phyloP scores from a whole-genome alignment of 92 coral and sea anemone genomes.

The Zoanthus sansibaricus region DNA sequence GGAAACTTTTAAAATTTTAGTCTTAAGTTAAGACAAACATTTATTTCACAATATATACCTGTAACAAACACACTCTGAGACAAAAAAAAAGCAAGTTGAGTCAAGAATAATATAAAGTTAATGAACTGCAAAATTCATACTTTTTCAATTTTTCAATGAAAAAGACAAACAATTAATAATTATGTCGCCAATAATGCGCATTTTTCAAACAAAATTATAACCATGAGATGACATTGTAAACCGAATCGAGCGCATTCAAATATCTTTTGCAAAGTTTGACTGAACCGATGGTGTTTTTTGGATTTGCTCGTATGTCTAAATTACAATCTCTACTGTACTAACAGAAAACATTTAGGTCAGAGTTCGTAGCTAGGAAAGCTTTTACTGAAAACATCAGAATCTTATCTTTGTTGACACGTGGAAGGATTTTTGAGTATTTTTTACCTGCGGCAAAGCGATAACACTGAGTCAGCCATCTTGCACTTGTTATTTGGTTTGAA shows the following conservation, averaged over 20 bases:
- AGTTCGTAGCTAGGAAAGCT: conserved; percentile 39
- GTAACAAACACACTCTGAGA: background rate
- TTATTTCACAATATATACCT: conserved; percentile 25
- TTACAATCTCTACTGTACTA: conserved; percentile 33
- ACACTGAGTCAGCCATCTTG: conserved; percentile 4
- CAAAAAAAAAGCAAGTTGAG: background rate
- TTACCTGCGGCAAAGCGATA: conserved; percentile 50
- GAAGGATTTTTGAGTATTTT: conserved; percentile 47
- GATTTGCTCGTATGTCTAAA: background rate
- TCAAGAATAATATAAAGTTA: background rate
- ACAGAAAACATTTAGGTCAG: conserved; percentile 53
- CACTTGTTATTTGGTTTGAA: background rate
- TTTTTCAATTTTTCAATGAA: background rate
- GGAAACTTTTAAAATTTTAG: background rate
- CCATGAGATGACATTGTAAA: background rate
- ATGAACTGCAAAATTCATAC: conserved; percentile 6
- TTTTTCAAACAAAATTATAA: conserved; percentile 2
- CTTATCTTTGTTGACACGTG: conserved; percentile 71
- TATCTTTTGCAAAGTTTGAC: background rate
- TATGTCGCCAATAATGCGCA: background rate
- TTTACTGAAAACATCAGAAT: conserved; percentile 67
- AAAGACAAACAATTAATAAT: conserved; percentile 1
- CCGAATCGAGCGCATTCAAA: background rate
- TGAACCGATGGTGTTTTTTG: background rate
- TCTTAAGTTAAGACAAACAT: background rate